Conservation (phyloP, 2,797 vertebrate species). For the Varecia variegata region DNA sequence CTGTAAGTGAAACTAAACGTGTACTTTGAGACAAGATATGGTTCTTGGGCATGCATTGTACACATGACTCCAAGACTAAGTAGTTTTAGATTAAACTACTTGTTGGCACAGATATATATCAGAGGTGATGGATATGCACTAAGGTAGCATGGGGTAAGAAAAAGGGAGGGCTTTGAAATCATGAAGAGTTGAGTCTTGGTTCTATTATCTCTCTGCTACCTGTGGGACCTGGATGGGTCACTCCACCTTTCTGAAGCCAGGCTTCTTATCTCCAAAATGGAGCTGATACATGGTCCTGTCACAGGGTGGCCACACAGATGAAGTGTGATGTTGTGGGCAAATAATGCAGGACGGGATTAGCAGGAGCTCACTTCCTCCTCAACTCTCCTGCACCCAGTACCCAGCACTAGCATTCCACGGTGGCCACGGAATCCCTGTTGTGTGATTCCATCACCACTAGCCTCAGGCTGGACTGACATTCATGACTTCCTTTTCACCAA, state of each 20-base stretch:
- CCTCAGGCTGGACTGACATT: background rate
- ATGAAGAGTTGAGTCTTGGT: background rate
- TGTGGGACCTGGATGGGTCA: background rate
- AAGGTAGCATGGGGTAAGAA: fast-evolving
- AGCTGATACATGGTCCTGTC: background rate
- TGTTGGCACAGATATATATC: background rate
- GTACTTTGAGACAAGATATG: slow-evolving; percentile 22
- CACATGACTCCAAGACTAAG: background rate
- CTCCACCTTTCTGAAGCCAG: background rate
- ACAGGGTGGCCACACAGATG: background rate
- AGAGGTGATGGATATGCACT: fast-evolving
- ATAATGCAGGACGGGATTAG: background rate
- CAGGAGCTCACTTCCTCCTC: background rate
- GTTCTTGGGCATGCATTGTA: background rate
- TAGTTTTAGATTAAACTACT: background rate
- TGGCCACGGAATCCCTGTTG: background rate
- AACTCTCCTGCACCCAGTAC: background rate
- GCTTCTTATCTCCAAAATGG: background rate
- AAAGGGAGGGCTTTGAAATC: background rate
- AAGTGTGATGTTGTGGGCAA: background rate
- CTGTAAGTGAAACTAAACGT: slow-evolving; percentile 67
- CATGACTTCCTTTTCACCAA: background rate
- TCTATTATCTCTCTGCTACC: background rate
- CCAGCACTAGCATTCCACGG: background rate
- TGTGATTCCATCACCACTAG: background rate